Evolutionary conservation across 2,113 vertebrate genomes (phyloP).

Genomic region (Halichoerus grypus): DNA sequence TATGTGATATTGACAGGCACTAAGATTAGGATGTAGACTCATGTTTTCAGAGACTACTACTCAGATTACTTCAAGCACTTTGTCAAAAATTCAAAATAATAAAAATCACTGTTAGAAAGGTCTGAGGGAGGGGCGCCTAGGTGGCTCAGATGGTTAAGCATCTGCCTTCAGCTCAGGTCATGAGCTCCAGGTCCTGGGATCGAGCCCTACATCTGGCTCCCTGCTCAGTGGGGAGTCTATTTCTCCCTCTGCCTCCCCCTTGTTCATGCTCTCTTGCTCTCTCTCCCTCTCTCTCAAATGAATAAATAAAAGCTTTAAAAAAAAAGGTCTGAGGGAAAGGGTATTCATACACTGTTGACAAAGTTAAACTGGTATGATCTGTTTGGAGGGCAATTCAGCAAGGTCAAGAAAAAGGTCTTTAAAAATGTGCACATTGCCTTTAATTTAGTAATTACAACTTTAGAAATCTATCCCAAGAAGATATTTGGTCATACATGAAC

Average conservation of each 20-base stretch:
- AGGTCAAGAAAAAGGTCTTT: not conserved
- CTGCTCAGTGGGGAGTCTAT: no score
- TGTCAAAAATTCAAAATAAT: slow-evolving; percentile 4
- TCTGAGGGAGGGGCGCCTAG: not conserved
- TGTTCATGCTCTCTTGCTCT: no score
- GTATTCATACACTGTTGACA: not conserved
- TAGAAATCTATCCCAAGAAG: not conserved
- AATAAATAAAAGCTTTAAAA: no score
- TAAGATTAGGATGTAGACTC: not conserved
- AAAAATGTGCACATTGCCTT: not conserved
- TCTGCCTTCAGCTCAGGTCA: no score
- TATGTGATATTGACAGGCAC: not conserved
- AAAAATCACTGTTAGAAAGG: not conserved
- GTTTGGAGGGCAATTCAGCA: not conserved
- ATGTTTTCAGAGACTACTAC: not conserved
- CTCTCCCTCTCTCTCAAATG: no score
- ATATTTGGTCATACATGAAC: not conserved
- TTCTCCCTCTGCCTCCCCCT: no score
- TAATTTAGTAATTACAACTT: not conserved
- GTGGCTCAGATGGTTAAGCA: no score
- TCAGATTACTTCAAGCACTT: not conserved
- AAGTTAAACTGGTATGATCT: not conserved
- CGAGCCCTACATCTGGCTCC: no score
- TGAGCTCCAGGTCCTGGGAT: no score
- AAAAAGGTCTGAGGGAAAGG: not conserved